Conservation (phyloP, 1,140 invertebrate genomes). For the Lepidotrigona ventralis region DNA sequence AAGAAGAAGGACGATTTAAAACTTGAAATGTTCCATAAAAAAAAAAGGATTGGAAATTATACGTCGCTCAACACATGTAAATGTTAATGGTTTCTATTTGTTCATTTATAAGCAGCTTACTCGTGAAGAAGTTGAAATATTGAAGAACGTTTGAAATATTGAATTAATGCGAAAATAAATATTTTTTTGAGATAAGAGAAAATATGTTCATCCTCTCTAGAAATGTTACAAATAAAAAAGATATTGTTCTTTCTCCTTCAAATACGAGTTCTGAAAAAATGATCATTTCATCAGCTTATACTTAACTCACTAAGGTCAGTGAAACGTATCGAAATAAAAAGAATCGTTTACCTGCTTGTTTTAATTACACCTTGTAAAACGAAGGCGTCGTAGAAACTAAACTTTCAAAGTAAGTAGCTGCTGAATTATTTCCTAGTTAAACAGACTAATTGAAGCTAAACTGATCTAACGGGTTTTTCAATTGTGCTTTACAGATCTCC, state of each 20-base stretch:
- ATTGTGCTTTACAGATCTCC: too few species aligned
- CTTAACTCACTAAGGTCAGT: not conserved
- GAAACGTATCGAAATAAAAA: not conserved
- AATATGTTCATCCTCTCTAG: not conserved
- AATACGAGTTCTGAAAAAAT: not conserved
- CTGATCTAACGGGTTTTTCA: not conserved
- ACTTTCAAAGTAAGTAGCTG: slow-evolving; percentile 17
- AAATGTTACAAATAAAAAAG: not conserved
- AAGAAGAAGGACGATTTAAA: not conserved
- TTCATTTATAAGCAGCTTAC: not conserved
- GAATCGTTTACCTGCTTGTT: not conserved
- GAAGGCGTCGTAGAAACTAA: not conserved
- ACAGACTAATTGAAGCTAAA: not conserved
- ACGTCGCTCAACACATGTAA: not conserved
- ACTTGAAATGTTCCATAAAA: not conserved
- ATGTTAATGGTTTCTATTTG: not conserved
- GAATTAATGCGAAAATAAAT: not conserved
- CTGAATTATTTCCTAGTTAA: slow-evolving; percentile 18
- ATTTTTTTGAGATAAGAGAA: not conserved
- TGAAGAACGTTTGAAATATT: slow-evolving; percentile 1
- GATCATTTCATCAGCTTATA: not conserved
- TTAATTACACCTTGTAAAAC: not conserved
- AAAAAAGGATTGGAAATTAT: not conserved
- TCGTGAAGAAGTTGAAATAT: too few species aligned
- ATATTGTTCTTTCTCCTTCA: not conserved